Conservation (phyloP, 1,140 invertebrate genomes). For the Oncopodura yosiiana region DNA sequence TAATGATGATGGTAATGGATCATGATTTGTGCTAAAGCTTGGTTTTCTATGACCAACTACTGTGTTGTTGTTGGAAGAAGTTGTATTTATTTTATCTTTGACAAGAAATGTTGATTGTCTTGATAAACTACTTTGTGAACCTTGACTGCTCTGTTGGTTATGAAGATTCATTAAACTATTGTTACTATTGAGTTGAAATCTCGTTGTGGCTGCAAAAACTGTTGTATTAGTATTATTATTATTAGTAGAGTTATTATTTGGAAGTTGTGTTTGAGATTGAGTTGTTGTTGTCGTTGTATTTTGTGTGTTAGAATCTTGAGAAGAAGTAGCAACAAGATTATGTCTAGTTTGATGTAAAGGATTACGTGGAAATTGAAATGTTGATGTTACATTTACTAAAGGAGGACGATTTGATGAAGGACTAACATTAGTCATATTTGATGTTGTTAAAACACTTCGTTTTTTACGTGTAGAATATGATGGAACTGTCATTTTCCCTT, state of each 20-base stretch:
- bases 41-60: too few relatives aligned
- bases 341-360: slow-evolving; percentile 15
- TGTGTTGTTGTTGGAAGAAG: too few relatives aligned
- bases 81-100: too few relatives aligned
- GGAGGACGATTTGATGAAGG: neutral
- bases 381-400: too few relatives aligned
- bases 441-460: slow-evolving; percentile 6
- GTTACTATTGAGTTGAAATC: neutral
- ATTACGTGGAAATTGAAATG: slow-evolving; percentile 5
- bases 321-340: neutral
- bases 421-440: slow-evolving; percentile 3
- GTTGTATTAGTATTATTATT: slow-evolving; percentile 14
- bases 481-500: slow-evolving; percentile 22
- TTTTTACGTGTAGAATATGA: slow-evolving; percentile 26
- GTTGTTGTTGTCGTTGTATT: neutral
- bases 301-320: neutral
- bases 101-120: too few relatives aligned
- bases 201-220: too few relatives aligned
- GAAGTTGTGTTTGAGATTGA: slow-evolving; percentile 14
- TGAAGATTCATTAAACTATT: neutral
- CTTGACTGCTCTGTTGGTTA: too few relatives aligned
- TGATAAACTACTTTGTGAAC: too few relatives aligned
- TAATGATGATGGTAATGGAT: slow-evolving; percentile 9
- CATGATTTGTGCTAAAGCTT: slow-evolving; percentile 11
- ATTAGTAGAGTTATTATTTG: slow-evolving; percentile 12